Evolutionary conservation across 2,113 vertebrate genomes (phyloP), one percentile per base, ranked within the genome.

Genomic region (Lampris megalopsis): DNA sequence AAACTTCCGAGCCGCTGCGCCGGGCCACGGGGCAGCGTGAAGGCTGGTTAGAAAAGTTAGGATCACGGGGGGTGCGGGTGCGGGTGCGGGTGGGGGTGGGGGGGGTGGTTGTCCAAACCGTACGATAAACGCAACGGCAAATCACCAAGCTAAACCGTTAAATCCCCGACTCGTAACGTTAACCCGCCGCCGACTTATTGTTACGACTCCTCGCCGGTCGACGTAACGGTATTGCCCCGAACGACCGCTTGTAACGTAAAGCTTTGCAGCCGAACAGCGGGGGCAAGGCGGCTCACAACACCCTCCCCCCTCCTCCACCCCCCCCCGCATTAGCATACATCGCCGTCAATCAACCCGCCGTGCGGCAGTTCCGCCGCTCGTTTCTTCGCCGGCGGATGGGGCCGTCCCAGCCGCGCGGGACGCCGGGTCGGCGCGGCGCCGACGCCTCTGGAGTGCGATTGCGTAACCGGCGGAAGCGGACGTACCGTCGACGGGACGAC

Each of bases 341-440:
- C 0, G 0, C 82, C 71, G 89, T 93, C 93, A 80, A 82, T 91
- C 89, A 75, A 8, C 6, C 2, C 4, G 38, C 24, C 78, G 63
- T 68, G 68, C 75, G 35, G 1, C 9, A n/a, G 0, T 3, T 11
- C 0, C 9, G 59, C 83, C 77, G 84, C 84, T 81, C 45, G 7
- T 6, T 1, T 9, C 3, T 3, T 52, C 36, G 8, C 9, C 3
- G 1, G 1, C 0, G 47, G 6, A 3, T 11, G 35, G 35, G 53
- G 57, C 80, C 66, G 70, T 1, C 72, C 66, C 63, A 65, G 40
- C 56, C 35, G 24, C 24, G 24, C 24, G 24, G 24, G 24, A 24
- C 24, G 24, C 24, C 24, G 24, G 24, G 24, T 24, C 24, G 24
- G 24, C 24, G 24, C 24, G 24, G 24, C 24, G 24, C 24, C 24